Evolutionary conservation across 2,888 invertebrate genomes (phyloP).

Genomic region (Diloba caeruleocephala): DNA sequence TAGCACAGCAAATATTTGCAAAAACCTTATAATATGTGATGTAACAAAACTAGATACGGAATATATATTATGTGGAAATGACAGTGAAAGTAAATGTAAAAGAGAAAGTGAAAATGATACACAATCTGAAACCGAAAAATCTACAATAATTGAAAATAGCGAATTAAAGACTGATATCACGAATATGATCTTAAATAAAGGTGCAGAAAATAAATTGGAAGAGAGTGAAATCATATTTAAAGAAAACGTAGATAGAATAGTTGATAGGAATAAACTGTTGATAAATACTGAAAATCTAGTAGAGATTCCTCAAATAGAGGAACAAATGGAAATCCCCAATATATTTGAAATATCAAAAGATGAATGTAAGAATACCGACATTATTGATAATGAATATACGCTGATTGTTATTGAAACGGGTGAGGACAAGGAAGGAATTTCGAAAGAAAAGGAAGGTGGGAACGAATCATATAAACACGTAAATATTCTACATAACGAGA

Average conservation of each 20-base stretch:
- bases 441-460: background rate
- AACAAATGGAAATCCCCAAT: background rate
- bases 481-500: background rate
- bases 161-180: background rate
- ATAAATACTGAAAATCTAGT: background rate
- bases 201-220: background rate
- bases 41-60: too few species aligned
- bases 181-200: background rate
- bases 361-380: background rate
- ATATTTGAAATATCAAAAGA: background rate
- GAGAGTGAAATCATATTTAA: conserved; percentile 14
- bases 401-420: too few species aligned
- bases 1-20: too few species aligned
- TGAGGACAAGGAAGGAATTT: background rate
- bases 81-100: background rate
- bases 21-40: too few species aligned
- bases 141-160: background rate
- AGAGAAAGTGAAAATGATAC: background rate
- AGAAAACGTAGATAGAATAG: background rate
- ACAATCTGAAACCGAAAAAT: background rate
- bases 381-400: background rate
- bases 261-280: background rate
- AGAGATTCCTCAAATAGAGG: background rate
- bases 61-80: too few species aligned
- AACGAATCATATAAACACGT: background rate